phyloP scores from a whole-genome alignment of 2,113 vertebrate species.

The Illadopsis cleaveri region DNA sequence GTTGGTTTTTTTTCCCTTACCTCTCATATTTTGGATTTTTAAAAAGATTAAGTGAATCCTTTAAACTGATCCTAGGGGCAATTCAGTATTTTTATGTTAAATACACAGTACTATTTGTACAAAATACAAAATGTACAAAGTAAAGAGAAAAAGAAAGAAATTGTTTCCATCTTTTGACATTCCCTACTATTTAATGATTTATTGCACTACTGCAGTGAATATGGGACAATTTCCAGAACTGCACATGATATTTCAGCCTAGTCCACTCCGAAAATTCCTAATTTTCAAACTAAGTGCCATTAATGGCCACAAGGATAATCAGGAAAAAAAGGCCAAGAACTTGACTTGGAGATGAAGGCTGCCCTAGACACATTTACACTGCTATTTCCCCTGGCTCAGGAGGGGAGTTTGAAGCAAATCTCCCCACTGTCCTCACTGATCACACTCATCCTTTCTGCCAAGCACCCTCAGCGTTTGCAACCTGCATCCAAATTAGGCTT shows the following conservation, averaged over 20 bases:
- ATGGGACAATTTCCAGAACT: neutral
- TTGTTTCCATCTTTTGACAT: neutral
- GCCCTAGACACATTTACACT: neutral
- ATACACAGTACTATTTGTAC: conserved; percentile 48
- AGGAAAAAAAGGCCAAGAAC: neutral
- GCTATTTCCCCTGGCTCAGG: neutral
- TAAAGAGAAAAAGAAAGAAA: conserved; percentile 20
- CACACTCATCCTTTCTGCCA: neutral
- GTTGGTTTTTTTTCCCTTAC: neutral
- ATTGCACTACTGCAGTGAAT: neutral
- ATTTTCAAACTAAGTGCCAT: neutral
- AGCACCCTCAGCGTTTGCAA: neutral
- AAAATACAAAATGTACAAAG: neutral
- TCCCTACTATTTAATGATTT: conserved; percentile 21
- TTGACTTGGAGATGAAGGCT: neutral
- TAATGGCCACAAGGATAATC: neutral
- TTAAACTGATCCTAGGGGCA: conserved; percentile 47
- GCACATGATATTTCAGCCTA: neutral
- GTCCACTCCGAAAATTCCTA: neutral
- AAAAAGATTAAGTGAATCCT: conserved; percentile 54
- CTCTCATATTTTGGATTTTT: conserved; percentile 37
- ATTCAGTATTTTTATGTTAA: conserved; percentile 49
- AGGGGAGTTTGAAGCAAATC: neutral
- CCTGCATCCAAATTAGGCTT: neutral
- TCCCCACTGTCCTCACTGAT: neutral